Conservation (phyloP, 2,888 invertebrate genomes). For the Adelognathus sp. region DNA sequence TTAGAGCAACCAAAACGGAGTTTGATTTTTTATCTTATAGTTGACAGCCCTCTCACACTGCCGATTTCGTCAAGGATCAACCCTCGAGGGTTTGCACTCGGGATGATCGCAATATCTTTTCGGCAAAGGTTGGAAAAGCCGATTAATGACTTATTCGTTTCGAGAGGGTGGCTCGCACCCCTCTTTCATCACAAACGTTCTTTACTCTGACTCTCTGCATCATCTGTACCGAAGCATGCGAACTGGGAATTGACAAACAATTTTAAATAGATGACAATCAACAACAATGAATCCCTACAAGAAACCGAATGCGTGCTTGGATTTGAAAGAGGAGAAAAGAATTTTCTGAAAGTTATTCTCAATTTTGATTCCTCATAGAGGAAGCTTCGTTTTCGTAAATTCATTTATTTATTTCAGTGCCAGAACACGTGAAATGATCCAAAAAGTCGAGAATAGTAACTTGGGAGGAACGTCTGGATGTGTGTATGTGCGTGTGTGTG, state of each 20-base stretch:
- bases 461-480: too few relatives aligned
- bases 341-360: neutral
- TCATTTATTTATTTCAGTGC: too few relatives aligned
- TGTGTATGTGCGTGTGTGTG: too few relatives aligned
- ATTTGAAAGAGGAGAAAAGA: neutral
- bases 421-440: too few relatives aligned
- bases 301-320: constrained; percentile 4
- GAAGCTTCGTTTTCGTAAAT: too few relatives aligned
- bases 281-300: neutral
- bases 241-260: constrained; percentile 33
- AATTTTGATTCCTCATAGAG: too few relatives aligned
- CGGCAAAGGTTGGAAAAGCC: constrained; percentile 42
- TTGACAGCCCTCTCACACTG: neutral
- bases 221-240: constrained; percentile 2
- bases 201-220: constrained; percentile 17
- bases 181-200: constrained; percentile 28
- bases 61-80: constrained; percentile 21
- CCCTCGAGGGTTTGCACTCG: constrained; percentile 36
- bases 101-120: constrained; percentile 46
- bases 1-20: neutral
- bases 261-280: constrained; percentile 3
- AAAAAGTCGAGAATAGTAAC: too few relatives aligned
- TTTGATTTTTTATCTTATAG: neutral
- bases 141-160: constrained; percentile 54
- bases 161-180: constrained; percentile 29